Evolutionary conservation across 2,113 vertebrate species (phyloP), one percentile per base, ranked within the genome.

Genomic region (Petrocephalus microphthalmus): DNA sequence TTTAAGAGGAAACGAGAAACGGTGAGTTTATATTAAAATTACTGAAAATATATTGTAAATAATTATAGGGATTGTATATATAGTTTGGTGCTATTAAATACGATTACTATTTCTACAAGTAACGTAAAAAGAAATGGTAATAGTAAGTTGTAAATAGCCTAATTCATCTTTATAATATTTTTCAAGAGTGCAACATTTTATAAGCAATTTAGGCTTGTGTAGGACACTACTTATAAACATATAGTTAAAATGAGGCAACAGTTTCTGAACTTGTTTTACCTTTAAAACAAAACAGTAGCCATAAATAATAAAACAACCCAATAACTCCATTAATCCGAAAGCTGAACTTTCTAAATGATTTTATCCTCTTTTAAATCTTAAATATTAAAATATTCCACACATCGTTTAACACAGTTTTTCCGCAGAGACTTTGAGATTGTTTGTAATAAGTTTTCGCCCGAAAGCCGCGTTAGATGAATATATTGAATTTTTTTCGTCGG

Each of bases 1-100:
- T 91, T 95, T 92, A 98, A 98, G 92, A 91, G 97, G 93, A 98
- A 97, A 94, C 93, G 97, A 56, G 97, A 99, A 91, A 92, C 93
- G 96, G 98, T 98, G 87, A 97, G 97, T 93, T 42, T 42, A 74
- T 85, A 54, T 47, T 85, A 49, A 84, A 84, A 4, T 29, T 78
- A 22, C 1, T 56, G n/a, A 54, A 81, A 82, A 78, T 74, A 11
- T 51, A n/a, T 71, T 67, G 49, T 13, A 54, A 74, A 11, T 54
- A 57, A n/a, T 52, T 89, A 10, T 57, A n/a, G n/a, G 22, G 10
- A 71, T 47, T 25, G 54, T 54, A 25, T 54, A 53, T 51, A 84
- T 29, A 7, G 51, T 78, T 37, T 42, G 71, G 71, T 78, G 17
- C 33, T 78, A 42, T 42, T 78, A 78, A 78, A 78, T 37, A 2